Percentiles rank a stretch among this genome's conserved stretches.
Conservation (phyloP, 92 coral and sea anemone species). For the Anthopleura xanthogrammica region DNA sequence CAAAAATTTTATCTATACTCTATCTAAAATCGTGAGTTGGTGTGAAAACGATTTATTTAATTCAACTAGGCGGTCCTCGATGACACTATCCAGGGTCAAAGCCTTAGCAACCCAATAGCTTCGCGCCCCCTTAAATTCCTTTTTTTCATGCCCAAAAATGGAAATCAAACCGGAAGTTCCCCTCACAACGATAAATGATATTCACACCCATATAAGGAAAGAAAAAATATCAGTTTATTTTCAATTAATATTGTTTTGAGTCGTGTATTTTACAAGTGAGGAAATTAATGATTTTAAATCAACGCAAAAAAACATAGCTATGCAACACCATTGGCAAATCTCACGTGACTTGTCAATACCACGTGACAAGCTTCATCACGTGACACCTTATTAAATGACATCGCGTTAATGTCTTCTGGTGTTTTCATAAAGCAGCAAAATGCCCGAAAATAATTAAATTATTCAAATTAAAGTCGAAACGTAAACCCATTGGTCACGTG, state of each 20-base stretch:
- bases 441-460: background rate
- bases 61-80: too few relatives aligned
- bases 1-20: too few relatives aligned
- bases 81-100: too few relatives aligned
- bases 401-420: background rate
- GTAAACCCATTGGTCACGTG: too few relatives aligned
- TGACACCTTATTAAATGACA: background rate
- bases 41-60: too few relatives aligned
- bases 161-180: background rate
- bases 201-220: conserved; percentile 1
- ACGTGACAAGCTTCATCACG: conserved; percentile 9
- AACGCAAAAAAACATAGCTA: background rate
- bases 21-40: too few relatives aligned
- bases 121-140: too few relatives aligned
- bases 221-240: conserved; percentile 6
- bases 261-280: conserved; percentile 40
- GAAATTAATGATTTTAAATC: background rate
- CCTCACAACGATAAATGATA: background rate
- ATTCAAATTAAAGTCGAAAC: background rate
- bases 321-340: background rate
- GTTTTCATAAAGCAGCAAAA: background rate
- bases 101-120: too few relatives aligned
- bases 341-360: conserved; percentile 13
- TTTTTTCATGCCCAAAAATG: too few relatives aligned
- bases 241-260: background rate